These are phyloP conservation scores for Cyaniris semiargus DNA, from an alignment of 2,888 invertebrate genomes.

Conservation along the genomic window DNA sequence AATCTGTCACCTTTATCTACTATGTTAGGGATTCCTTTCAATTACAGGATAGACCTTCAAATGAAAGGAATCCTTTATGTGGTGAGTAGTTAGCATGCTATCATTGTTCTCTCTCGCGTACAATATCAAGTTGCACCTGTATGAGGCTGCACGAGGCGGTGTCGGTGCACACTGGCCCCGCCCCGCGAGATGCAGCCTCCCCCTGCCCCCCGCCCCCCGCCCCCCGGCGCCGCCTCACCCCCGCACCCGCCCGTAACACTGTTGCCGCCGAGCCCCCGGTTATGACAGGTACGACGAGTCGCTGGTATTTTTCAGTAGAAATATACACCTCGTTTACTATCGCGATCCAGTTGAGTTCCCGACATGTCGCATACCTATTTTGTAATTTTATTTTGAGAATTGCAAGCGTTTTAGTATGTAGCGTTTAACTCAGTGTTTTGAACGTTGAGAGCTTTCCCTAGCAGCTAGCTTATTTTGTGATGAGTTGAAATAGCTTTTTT, in stretches of 20 bases:
- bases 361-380: not conserved
- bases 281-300: not conserved
- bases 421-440: not conserved
- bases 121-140: not conserved
- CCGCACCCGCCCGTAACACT: not conserved
- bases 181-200: constrained; percentile 1
- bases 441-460: not conserved
- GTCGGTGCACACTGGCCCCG: not conserved
- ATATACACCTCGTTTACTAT: not conserved
- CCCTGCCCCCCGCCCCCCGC: not conserved
- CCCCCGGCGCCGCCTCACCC: not conserved
- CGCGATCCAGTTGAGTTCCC: not conserved
- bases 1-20: too few species aligned
- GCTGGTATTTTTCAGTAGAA: constrained; percentile 7
- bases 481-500: not conserved
- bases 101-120: not conserved
- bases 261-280: constrained; percentile 1
- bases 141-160: not conserved
- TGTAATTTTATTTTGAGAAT: not conserved
- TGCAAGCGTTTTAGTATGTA: not conserved
- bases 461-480: not conserved
- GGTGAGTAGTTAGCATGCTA: not conserved
- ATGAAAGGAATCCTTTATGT: not conserved
- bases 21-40: too few species aligned
- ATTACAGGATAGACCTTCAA: not conserved